Percentiles rank a stretch among this genome's conserved stretches.
phyloP scores from a whole-genome alignment of 2,888 invertebrate genomes.

The Plutella xylostella region DNA sequence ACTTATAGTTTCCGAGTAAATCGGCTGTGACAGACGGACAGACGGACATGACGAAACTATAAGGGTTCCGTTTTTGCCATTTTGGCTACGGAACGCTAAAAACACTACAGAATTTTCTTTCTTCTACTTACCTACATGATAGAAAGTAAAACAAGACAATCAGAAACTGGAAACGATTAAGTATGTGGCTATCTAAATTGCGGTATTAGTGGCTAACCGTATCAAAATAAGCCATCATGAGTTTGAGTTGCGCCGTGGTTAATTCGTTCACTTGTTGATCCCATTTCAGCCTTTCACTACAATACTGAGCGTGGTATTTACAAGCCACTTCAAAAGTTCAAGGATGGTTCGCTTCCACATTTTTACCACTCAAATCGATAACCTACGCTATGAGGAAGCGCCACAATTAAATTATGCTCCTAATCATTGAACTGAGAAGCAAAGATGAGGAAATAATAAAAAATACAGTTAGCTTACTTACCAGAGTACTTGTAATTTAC shows the following conservation, averaged over 20 bases:
- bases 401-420: constrained; percentile 2
- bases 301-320: neutral
- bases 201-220: neutral
- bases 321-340: neutral
- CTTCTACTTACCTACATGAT: neutral
- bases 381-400: neutral
- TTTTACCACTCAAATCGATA: neutral
- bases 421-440: constrained; percentile 6
- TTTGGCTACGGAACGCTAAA: too few relatives aligned
- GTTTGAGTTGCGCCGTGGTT: too few relatives aligned
- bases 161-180: neutral
- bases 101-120: neutral
- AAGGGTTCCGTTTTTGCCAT: too few relatives aligned
- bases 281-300: neutral
- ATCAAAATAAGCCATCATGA: neutral
- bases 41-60: too few relatives aligned
- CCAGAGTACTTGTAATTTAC: too few relatives aligned
- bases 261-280: neutral
- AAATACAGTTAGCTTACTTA: constrained; percentile 5
- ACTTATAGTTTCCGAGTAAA: too few relatives aligned
- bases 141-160: neutral
- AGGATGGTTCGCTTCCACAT: neutral
- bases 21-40: too few relatives aligned
- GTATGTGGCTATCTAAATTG: neutral
- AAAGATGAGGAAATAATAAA: neutral